A percentile compares a stretch with the other conserved stretches of the same genome.
phyloP scores from a whole-genome alignment of 2,797 vertebrate species.

The Emydoidea blandingii region DNA sequence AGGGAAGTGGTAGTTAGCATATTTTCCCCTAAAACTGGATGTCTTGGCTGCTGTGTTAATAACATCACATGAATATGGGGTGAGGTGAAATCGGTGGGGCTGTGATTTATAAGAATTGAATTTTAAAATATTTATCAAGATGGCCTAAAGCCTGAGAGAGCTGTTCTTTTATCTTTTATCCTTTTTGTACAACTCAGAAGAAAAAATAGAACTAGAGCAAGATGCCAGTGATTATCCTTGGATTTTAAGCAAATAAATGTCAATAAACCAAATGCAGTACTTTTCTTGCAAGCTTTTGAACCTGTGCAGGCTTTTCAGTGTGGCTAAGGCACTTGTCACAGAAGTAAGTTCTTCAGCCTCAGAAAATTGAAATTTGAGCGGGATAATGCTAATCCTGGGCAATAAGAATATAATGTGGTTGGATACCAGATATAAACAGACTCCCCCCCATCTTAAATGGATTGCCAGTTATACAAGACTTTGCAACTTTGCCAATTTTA shows the following conservation, averaged over 20 bases:
- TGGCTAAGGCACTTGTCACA: constrained; percentile 41
- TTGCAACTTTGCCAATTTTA: not conserved
- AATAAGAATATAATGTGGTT: not conserved
- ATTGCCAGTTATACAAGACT: not conserved
- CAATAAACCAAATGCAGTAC: not conserved
- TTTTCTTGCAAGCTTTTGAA: constrained; percentile 38
- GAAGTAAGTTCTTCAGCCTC: constrained; percentile 13
- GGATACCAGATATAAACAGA: not conserved
- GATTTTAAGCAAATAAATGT: constrained; percentile 20
- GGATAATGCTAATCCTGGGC: constrained; percentile 19
- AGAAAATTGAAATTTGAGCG: not conserved
- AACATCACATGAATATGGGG: constrained; percentile 1
- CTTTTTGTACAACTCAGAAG: not conserved
- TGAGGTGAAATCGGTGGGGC: constrained; percentile 12
- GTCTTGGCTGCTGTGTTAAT: not conserved
- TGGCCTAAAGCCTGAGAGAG: not conserved
- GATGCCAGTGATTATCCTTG: not conserved
- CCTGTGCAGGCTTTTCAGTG: constrained; percentile 6
- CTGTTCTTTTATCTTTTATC: not conserved
- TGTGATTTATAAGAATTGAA: constrained; percentile 14
- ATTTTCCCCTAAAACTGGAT: not conserved
- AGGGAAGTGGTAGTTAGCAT: not conserved
- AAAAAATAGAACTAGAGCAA: not conserved
- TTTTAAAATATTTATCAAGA: constrained; percentile 32
- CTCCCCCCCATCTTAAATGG: not conserved